Evolutionary conservation across 2,797 vertebrate genomes (phyloP).

Genomic region (Premnoplex brunnescens): DNA sequence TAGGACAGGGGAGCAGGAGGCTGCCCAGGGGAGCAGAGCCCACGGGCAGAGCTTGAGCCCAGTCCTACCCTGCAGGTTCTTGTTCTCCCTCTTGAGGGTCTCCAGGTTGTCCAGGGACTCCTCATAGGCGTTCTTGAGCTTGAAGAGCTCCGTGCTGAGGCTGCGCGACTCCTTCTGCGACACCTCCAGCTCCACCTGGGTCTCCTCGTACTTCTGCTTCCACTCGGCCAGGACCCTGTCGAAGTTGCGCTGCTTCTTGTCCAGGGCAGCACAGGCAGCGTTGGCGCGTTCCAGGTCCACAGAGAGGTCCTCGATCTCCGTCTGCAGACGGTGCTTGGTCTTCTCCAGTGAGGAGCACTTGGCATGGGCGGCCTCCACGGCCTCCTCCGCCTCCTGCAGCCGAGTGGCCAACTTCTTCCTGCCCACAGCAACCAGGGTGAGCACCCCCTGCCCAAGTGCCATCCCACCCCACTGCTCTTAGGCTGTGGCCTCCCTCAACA

Average conservation of each 20-base stretch:
- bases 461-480: background rate
- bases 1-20: background rate
- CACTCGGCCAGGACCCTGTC: slow-evolving; percentile 89
- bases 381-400: slow-evolving; percentile 90
- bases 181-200: slow-evolving; percentile 86
- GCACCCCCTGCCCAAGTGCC: accelerated
- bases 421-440: background rate
- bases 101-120: slow-evolving; percentile 90
- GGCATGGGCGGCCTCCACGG: slow-evolving; percentile 85
- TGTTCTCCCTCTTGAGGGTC: slow-evolving; percentile 90
- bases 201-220: slow-evolving; percentile 90
- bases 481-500: background rate
- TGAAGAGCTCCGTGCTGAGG: slow-evolving; percentile 92
- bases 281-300: slow-evolving; percentile 89
- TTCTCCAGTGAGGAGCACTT: slow-evolving; percentile 93
- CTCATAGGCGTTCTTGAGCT: slow-evolving; percentile 90
- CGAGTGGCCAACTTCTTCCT: slow-evolving; percentile 91
- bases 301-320: slow-evolving; percentile 89
- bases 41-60: background rate
- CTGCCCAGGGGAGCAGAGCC: background rate
- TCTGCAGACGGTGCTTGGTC: slow-evolving; percentile 92
- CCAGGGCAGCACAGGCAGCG: slow-evolving; percentile 83
- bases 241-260: slow-evolving; percentile 93
- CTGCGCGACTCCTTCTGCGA: slow-evolving; percentile 89
- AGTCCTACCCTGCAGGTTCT: slow-evolving; percentile 90